These are phyloP conservation scores for Drepana falcataria DNA, from an alignment of 2,888 invertebrate genomes.

Conservation along the genomic window DNA sequence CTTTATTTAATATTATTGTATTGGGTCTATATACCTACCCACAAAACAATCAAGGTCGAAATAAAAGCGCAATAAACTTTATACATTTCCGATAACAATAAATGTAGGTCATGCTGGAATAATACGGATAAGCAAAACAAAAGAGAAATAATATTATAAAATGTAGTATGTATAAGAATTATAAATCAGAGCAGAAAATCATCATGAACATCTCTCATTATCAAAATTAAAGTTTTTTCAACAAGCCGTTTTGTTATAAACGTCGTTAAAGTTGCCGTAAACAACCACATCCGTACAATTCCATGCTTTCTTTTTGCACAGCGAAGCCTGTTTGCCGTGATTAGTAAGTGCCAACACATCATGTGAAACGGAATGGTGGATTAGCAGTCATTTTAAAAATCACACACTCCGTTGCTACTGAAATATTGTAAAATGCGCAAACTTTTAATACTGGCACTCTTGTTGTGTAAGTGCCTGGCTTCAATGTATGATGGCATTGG, in stretches of 20 bases:
- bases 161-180: too few relatives aligned
- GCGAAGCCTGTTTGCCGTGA: slow-evolving; percentile 31
- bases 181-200: too few relatives aligned
- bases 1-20: too few relatives aligned
- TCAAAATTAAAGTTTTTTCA: background rate
- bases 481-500: slow-evolving; percentile 12
- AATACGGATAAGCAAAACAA: too few relatives aligned
- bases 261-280: slow-evolving; percentile 31
- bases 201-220: background rate
- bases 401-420: slow-evolving; percentile 11
- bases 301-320: slow-evolving; percentile 29
- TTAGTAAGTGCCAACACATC: slow-evolving; percentile 30
- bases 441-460: slow-evolving; percentile 55
- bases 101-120: too few relatives aligned
- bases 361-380: slow-evolving; percentile 36
- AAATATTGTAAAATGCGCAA: slow-evolving; percentile 48
- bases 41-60: too few relatives aligned
- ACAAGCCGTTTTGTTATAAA: slow-evolving; percentile 24
- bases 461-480: slow-evolving; percentile 56
- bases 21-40: too few relatives aligned
- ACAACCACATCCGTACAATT: slow-evolving; percentile 40
- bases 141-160: too few relatives aligned
- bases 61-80: too few relatives aligned
- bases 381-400: slow-evolving; percentile 26
- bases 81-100: too few relatives aligned